phyloP scores from a whole-genome alignment of 2,113 vertebrate species.

The Protobothrops flavoviridis region DNA sequence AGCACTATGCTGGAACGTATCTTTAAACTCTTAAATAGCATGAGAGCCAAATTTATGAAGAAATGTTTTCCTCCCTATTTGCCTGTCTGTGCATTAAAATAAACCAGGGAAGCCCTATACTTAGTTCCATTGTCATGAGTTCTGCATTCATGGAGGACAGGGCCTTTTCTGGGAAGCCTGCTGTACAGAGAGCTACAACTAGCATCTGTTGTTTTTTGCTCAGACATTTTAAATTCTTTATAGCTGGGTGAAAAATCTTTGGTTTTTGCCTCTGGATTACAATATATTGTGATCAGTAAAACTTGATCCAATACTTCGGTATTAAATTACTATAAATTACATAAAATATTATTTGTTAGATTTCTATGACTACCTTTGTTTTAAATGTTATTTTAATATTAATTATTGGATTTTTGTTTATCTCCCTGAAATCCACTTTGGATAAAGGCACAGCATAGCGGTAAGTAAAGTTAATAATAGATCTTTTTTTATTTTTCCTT shows the following conservation, averaged over 20 bases:
- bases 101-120: not conserved
- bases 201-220: not conserved
- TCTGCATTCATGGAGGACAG: not conserved
- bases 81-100: not conserved
- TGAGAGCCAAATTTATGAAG: not conserved
- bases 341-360: not conserved
- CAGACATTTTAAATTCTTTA: not conserved
- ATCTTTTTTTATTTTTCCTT: not conserved
- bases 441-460: not conserved
- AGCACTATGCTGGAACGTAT: not conserved
- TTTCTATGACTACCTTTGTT: not conserved
- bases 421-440: not conserved
- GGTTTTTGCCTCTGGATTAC: not conserved
- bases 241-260: not conserved
- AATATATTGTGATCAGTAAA: not conserved
- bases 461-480: not conserved
- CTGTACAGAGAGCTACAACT: not conserved
- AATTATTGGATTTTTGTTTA: not conserved
- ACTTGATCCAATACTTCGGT: not conserved
- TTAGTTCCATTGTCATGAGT: not conserved
- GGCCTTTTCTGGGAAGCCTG: not conserved
- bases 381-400: not conserved
- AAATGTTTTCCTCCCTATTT: not conserved
- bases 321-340: not conserved
- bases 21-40: not conserved